Base-by-base conservation (phyloP, 2,113 vertebrate species). In the Hymenochirus boettgeri region DNA sequence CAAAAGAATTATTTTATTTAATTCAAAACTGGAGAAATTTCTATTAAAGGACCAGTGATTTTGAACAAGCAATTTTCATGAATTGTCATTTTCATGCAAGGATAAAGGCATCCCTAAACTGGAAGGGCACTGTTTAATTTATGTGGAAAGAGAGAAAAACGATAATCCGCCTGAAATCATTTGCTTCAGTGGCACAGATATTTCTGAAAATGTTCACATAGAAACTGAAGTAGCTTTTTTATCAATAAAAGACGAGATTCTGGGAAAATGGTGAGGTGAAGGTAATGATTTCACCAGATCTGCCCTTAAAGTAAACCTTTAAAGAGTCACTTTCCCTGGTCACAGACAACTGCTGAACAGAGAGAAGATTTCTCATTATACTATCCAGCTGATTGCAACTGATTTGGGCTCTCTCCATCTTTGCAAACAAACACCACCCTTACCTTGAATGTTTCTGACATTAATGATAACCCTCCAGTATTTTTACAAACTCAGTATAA, bases 351-450 rank as follows among this genome's bases (percentile, higher is more conserved):
- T 51, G 13, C 72, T 91, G 73, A 87, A 91, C 73, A 80, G 85
- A 53, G 89, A 91, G 73, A 73, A 62, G 17, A 57, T 75, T 12
- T n/a, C 85, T 10, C 85, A 88, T 72, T 90, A 89, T 75, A 82
- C 77, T 15, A 77, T 98, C 65, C 90, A 90, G 0, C 80, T 97
- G 54, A 90, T 51, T 46, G 95, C 92, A 37, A 85, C n/a, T 0
- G 95, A 98, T 71, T 85, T 73, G 0, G 94, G 95, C 11, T 83
- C n/a, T n/a, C 86, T 2, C 93, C 93, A 7, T 86, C 83, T 2
- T 84, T 91, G 23, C 86, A 88, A n/a, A 89, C 91, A 0, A 83
- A 89, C 55, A 85, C 80, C 62, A 89, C 71, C 0, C 82, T 97
- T 72, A 83, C 80, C 33, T 85, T n/a, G 12, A 82, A 25, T 31